Evolutionary conservation across 2,113 vertebrate genomes (phyloP).

Genomic region (Cottus gobio): DNA sequence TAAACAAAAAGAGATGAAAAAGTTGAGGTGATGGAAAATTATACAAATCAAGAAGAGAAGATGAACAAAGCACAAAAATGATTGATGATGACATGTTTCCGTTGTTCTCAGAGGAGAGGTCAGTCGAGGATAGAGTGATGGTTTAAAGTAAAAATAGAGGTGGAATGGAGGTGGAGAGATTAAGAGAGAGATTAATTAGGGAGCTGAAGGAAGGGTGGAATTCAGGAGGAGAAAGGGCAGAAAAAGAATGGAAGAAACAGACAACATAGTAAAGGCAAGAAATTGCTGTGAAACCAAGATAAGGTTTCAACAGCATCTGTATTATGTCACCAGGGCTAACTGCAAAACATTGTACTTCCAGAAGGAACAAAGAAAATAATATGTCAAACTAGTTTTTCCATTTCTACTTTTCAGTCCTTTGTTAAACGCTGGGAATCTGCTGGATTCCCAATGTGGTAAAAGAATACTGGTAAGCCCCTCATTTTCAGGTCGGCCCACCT

Average conservation of each 20-base stretch:
- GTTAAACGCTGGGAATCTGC: slow-evolving; percentile 52
- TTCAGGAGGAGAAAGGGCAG: slow-evolving; percentile 36
- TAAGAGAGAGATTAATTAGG: slow-evolving; percentile 75
- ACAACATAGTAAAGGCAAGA: background rate
- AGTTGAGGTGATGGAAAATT: slow-evolving; percentile 14
- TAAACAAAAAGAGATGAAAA: slow-evolving; percentile 15
- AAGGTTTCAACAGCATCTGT: slow-evolving; percentile 12
- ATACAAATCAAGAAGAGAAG: background rate
- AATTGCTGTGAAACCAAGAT: background rate
- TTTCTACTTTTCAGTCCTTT: slow-evolving; percentile 29
- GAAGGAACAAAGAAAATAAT: background rate
- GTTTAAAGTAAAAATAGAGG: slow-evolving; percentile 74
- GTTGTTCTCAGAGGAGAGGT: background rate
- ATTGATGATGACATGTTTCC: background rate
- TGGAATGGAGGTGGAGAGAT: slow-evolving; percentile 65
- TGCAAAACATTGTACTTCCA: slow-evolving; percentile 12
- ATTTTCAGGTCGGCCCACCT: slow-evolving; percentile 62
- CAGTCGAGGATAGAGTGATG: slow-evolving; percentile 29
- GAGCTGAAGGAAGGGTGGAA: slow-evolving; percentile 42
- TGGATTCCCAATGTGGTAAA: slow-evolving; percentile 34
- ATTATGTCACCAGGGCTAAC: background rate
- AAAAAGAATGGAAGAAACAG: slow-evolving; percentile 30
- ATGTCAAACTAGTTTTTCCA: slow-evolving; percentile 30
- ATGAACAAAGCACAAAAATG: background rate
- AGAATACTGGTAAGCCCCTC: slow-evolving; percentile 48